Conservation (phyloP, 2,113 vertebrate genomes). For the Macaca nemestrina region DNA sequence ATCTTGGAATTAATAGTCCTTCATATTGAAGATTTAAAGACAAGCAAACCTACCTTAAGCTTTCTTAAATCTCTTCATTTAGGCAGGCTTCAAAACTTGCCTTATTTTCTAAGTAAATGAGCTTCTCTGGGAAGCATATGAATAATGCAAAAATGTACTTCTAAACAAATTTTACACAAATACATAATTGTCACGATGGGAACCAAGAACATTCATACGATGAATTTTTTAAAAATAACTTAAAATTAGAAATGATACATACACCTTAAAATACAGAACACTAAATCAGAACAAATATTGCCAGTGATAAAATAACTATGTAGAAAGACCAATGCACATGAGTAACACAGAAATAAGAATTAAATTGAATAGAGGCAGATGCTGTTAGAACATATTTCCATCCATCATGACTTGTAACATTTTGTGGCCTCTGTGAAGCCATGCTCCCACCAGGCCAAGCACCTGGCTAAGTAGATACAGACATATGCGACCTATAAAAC, state of each 20-base stretch:
- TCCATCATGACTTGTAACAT: background rate
- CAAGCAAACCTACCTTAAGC: background rate
- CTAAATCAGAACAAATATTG: conserved; percentile 47
- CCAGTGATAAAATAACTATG: background rate
- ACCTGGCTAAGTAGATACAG: background rate
- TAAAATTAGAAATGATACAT: conserved; percentile 55
- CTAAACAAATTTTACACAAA: conserved; percentile 52
- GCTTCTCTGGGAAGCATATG: conserved; percentile 78
- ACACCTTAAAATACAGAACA: background rate
- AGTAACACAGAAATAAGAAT: conserved; percentile 14
- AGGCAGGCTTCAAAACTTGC: conserved; percentile 67
- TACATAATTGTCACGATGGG: background rate
- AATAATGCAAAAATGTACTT: conserved; percentile 49
- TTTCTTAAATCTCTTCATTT: conserved; percentile 54
- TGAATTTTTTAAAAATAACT: conserved; percentile 57
- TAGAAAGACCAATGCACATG: conserved; percentile 37
- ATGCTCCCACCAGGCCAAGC: background rate
- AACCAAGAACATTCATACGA: conserved; percentile 58
- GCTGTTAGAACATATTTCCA: background rate
- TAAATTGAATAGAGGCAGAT: background rate
- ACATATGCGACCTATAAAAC: background rate
- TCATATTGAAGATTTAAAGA: conserved; percentile 51
- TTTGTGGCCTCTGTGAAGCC: background rate
- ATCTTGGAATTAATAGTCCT: conserved; percentile 38
- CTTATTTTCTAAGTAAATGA: conserved; percentile 56